Base-by-base conservation (phyloP, 2,113 vertebrate species). In the Andinoacara biseriatus region DNA sequence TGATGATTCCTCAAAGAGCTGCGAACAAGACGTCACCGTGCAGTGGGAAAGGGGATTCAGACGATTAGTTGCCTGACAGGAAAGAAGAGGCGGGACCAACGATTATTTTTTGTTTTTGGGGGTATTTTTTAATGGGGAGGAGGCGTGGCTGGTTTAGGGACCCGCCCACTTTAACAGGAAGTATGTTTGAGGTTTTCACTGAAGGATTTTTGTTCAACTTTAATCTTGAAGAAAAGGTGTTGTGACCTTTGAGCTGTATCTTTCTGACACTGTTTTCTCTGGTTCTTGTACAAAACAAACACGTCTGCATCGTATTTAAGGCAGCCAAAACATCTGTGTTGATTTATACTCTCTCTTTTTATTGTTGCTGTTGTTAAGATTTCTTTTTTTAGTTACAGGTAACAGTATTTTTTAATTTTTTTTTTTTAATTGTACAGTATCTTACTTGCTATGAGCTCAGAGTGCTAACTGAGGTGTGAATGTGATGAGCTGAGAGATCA, bases 181-280 rank as follows among this genome's bases (percentile, higher is more conserved):
- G 10, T 74, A 76, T 38, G 46, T 85, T 77, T 59, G 22, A 72
- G 49, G 24, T 54, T 74, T 76, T 60, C 22, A 15, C 59, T 4
- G 60, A 81, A 76, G 58, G 80, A 58, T 81, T 83, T 57, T 78
- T 38, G 22, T 56, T 79, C 57, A 77, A 78, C 78, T 83, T 81
- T 77, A 85, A 81, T 75, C 89, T 90, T 85, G 74, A 86, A 79
- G 18, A 84, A 87, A 85, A 61, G 40, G 62, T 86, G 65, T 86
- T 89, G 84, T 75, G 80, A 84, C 74, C 76, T 83, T 79, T 84
- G 31, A 72, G 56, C 78, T 87, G 76, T 86, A 82, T 91, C 74
- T 57, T 87, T 84, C 81, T 52, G 17, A 86, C 60, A 62, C 65
- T 4, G 74, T 83, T 87, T 65, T 65, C 63, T 69, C 67, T 69